These are phyloP conservation scores for Lasioglossum figueresi DNA, from an alignment of 2,888 invertebrate genomes.

Conservation along the genomic window DNA sequence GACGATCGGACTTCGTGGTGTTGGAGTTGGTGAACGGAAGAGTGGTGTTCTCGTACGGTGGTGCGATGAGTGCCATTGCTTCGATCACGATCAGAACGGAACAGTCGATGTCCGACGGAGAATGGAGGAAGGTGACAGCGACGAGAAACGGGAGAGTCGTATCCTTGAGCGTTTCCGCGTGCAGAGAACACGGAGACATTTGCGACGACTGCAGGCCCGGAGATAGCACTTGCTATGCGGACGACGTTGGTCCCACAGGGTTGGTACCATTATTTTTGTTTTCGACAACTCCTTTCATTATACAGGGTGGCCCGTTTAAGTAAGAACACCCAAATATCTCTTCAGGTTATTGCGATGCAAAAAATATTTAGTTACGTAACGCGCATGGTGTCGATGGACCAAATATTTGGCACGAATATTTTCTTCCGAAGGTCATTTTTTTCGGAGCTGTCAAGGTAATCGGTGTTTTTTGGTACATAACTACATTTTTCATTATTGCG, in stretches of 20 bases:
- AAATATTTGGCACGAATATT: no score
- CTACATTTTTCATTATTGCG: no score
- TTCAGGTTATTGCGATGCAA: no score
- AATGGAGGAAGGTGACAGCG: conserved; percentile 96
- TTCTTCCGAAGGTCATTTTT: no score
- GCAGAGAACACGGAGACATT: conserved; percentile 93
- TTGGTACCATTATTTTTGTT: conserved; percentile 84
- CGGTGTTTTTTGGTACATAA: no score
- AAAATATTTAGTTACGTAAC: no score
- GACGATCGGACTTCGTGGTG: conserved; percentile 96
- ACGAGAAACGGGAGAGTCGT: conserved; percentile 95
- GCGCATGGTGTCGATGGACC: no score
- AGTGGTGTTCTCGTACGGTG: conserved; percentile 95
- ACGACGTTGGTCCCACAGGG: conserved; percentile 95
- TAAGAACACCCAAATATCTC: no score
- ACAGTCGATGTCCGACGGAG: conserved; percentile 91
- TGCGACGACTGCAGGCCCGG: conserved; percentile 95
- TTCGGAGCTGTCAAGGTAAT: no score
- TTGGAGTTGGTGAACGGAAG: conserved; percentile 94
- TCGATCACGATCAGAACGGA: conserved; percentile 89
- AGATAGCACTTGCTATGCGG: conserved; percentile 92
- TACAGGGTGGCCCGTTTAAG: no score
- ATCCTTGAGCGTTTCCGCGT: conserved; percentile 92
- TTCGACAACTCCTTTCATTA: neutral
- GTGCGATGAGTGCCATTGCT: conserved; percentile 94